Evolutionary conservation across 1,140 invertebrate genomes (phyloP).

Genomic region (Formica exsecta): DNA sequence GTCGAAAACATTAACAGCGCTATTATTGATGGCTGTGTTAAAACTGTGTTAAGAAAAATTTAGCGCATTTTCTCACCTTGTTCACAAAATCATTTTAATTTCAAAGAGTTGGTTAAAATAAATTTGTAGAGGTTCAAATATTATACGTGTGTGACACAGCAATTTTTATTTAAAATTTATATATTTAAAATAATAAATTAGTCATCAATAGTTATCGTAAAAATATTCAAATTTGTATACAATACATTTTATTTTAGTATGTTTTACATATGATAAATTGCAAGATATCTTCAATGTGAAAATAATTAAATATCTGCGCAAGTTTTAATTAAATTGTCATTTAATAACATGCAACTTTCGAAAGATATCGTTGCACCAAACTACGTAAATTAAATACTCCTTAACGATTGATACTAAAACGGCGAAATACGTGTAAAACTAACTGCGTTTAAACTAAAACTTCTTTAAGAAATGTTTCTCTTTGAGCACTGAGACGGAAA

Average conservation of each 20-base stretch:
- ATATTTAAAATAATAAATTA: neutral
- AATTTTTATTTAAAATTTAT: constrained; percentile 13
- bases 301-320: neutral
- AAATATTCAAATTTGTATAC: too few relatives aligned
- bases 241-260: neutral
- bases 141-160: neutral
- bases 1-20: constrained; percentile 11
- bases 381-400: neutral
- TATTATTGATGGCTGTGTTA: neutral
- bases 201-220: neutral
- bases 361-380: neutral
- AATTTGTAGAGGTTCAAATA: neutral
- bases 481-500: neutral
- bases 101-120: neutral
- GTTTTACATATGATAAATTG: constrained; percentile 11
- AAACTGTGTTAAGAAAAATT: constrained; percentile 26
- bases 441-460: neutral
- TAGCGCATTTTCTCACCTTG: neutral
- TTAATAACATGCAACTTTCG: neutral
- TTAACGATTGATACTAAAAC: neutral
- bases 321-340: constrained; percentile 13
- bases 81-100: constrained; percentile 19
- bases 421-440: neutral
- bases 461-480: neutral
- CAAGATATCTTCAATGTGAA: neutral